Conservation (phyloP, 2,797 vertebrate species). For the Peromyscus aztecus region DNA sequence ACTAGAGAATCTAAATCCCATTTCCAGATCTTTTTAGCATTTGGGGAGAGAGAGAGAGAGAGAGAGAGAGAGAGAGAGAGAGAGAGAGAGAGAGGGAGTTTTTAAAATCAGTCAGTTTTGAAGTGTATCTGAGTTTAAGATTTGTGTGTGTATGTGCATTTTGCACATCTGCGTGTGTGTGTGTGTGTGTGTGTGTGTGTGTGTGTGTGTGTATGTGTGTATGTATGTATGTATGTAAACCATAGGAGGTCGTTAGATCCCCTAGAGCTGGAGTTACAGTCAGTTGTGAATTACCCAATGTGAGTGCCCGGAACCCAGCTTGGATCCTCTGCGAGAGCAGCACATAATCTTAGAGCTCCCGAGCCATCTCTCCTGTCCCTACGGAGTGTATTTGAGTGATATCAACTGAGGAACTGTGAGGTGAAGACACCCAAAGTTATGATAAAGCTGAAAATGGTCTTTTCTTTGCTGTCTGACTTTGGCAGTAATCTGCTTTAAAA, state of each 20-base stretch:
- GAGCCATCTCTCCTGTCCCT: background rate
- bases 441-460: conserved; percentile 5
- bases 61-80: background rate
- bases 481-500: conserved; percentile 70
- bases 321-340: background rate
- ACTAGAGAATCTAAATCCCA: background rate
- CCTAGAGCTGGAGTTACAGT: background rate
- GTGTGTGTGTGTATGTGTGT: background rate
- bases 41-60: background rate
- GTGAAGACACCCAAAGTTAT: background rate
- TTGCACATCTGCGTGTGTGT: background rate
- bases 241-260: background rate
- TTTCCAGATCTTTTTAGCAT: conserved; percentile 27
- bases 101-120: background rate
- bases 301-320: background rate
- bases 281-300: background rate
- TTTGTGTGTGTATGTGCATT: background rate
- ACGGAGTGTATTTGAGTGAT: conserved; percentile 5
- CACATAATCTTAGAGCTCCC: background rate
- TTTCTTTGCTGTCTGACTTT: conserved; percentile 40
- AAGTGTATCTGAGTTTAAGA: conserved; percentile 17
- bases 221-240: too few relatives aligned
- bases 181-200: background rate
- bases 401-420: background rate
- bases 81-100: background rate